These are phyloP conservation scores for Pimephales promelas DNA, from an alignment of 2,113 vertebrate genomes.

Conservation along the genomic window DNA sequence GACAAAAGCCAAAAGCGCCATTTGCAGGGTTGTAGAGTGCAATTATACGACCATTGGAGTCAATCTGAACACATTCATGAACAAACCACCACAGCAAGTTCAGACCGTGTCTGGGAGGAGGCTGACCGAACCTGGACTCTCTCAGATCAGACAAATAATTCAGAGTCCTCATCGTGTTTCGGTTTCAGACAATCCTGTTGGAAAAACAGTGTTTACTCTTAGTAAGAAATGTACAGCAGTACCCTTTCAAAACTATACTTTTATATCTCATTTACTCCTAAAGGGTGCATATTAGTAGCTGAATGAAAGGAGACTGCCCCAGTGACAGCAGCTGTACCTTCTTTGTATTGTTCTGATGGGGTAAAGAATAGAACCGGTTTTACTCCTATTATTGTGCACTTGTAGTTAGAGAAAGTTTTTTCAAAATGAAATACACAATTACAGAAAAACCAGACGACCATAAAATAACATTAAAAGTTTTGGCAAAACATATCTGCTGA, in stretches of 20 bases:
- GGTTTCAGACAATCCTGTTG: neutral
- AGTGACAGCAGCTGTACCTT: too few species aligned
- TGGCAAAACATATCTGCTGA: neutral
- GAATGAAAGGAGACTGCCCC: too few species aligned
- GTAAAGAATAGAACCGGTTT: neutral
- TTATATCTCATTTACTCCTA: too few species aligned
- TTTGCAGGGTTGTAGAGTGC: neutral
- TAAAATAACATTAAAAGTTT: neutral
- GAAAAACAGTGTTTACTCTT: too few species aligned
- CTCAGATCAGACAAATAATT: neutral
- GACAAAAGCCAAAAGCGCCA: constrained; percentile 35
- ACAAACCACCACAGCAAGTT: constrained; percentile 54
- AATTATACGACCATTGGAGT: neutral
- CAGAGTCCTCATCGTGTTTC: neutral
- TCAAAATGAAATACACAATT: too few species aligned
- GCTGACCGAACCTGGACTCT: constrained; percentile 23
- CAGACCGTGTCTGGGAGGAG: constrained; percentile 33
- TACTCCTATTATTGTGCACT: neutral
- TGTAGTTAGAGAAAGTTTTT: too few species aligned
- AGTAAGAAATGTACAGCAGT: too few species aligned
- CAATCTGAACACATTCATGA: constrained; percentile 2
- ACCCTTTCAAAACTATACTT: too few species aligned
- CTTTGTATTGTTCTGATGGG: too few species aligned
- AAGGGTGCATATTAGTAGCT: too few species aligned
- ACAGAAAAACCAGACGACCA: neutral